Conservation (phyloP, 2,113 vertebrate genomes). For the Phylloscopus whistleri region DNA sequence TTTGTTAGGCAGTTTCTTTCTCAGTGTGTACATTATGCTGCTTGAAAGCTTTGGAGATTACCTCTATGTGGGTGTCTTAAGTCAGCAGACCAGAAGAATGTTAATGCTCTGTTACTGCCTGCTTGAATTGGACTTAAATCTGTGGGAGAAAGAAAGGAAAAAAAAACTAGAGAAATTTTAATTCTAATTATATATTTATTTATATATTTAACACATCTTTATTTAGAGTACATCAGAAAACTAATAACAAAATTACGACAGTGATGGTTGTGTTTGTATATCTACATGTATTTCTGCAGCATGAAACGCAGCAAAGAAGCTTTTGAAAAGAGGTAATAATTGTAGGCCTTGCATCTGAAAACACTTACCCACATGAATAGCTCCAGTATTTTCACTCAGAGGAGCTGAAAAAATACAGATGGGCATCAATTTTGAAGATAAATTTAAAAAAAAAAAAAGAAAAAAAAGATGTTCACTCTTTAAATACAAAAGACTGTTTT, state of each 20-base stretch:
- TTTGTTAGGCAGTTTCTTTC: background rate
- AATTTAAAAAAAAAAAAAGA: background rate
- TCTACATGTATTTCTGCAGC: background rate
- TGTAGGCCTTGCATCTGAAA: background rate
- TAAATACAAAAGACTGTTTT: background rate
- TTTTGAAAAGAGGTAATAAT: background rate
- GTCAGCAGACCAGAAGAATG: constrained; percentile 2
- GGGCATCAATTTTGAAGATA: background rate
- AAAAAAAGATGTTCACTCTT: background rate
- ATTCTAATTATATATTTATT: background rate
- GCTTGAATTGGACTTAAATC: background rate
- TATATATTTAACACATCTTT: background rate
- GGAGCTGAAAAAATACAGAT: background rate
- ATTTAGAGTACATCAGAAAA: background rate
- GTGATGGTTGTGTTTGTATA: background rate
- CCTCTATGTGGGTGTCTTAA: background rate
- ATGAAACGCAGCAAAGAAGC: background rate
- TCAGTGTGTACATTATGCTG: background rate
- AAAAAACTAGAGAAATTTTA: background rate
- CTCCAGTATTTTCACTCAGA: background rate
- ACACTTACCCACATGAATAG: background rate
- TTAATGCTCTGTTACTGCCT: background rate
- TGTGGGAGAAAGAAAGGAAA: background rate
- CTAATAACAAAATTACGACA: background rate
- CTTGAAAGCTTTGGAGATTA: background rate